Conservation (phyloP, 2,888 invertebrate species). For the Endotricha flammealis region DNA sequence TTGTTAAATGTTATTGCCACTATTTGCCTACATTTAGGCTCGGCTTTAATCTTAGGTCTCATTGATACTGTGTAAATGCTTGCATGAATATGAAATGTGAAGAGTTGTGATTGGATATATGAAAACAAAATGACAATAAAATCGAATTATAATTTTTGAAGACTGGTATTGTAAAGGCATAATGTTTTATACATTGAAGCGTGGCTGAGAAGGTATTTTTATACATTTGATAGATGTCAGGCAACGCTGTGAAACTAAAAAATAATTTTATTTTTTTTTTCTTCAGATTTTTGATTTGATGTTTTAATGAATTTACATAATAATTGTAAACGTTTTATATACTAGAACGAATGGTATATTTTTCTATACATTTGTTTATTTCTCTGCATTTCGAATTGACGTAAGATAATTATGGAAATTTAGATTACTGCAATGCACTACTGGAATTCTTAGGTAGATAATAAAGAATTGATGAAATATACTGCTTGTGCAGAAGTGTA, state of each 20-base stretch:
- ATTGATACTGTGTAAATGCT: conserved; percentile 1
- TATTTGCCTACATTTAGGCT: neutral
- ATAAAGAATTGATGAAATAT: neutral
- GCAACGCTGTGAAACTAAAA: neutral
- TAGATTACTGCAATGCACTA: neutral
- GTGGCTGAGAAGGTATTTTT: neutral
- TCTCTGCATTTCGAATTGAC: too few species aligned
- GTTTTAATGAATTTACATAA: conserved; percentile 3
- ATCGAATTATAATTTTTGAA: conserved; percentile 1
- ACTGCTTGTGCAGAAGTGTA: neutral
- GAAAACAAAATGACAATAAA: neutral
- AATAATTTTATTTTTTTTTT: too few species aligned
- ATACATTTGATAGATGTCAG: neutral
- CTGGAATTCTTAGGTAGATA: neutral
- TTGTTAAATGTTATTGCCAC: conserved; percentile 5
- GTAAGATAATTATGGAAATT: neutral
- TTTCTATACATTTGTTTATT: too few species aligned
- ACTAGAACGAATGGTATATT: too few species aligned
- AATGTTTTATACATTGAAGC: conserved; percentile 3
- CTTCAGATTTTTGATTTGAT: too few species aligned
- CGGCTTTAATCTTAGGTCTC: conserved; percentile 6
- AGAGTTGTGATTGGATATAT: conserved; percentile 5
- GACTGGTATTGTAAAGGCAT: conserved; percentile 2
- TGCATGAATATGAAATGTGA: neutral
- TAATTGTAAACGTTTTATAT: too few species aligned